Evolutionary conservation across 2,113 vertebrate genomes (phyloP), one percentile per base, ranked within the genome.

Genomic region (Panthera tigris): DNA sequence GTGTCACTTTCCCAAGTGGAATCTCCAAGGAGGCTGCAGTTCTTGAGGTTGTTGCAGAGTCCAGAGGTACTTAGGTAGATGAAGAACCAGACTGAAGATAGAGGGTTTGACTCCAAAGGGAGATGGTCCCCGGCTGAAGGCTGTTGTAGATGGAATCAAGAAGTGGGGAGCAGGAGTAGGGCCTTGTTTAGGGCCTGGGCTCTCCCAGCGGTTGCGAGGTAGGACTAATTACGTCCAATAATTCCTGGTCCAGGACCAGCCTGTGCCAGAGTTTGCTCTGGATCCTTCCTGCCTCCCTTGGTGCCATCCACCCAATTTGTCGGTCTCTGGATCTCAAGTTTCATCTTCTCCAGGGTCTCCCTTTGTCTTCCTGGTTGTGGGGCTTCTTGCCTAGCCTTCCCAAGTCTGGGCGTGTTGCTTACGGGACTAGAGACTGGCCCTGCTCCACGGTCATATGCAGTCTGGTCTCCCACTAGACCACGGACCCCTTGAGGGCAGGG

Each of bases 401-500:
- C 45, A 85, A n/a, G 36, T 55, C 41, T 79, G 16, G 74, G 48
- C 19, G 45, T 18, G 76, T 41, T 65, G 65, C 66, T 36, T 4
- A 1, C n/a, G 18, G 68, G 31, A 23, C 50, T 76, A 41, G 91
- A 71, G 91, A 12, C 45, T 82, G 85, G 73, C 21, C 8, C 9
- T 74, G 21, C 39, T 69, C 14, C 19, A 50, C 3, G 21, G 31
- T 85, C 45, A 8, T 48, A 19, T 19, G 4, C 33, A 27, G 29
- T 65, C 33, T 82, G 21, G 83, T 90, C 16, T 16, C 45, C 92
- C 0, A 7, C 31, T 88, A 73, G 94, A 95, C 18, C 1, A 8
- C 90, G 66, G 90, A 29, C 91, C 68, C 25, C 29, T 69, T 65
- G 83, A 97, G 66, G 95, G 69, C 18, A 95, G 76, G 66, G 41